These are phyloP conservation scores for Plebejus melissa DNA, from an alignment of 2,888 invertebrate species.

Conservation along the genomic window DNA sequence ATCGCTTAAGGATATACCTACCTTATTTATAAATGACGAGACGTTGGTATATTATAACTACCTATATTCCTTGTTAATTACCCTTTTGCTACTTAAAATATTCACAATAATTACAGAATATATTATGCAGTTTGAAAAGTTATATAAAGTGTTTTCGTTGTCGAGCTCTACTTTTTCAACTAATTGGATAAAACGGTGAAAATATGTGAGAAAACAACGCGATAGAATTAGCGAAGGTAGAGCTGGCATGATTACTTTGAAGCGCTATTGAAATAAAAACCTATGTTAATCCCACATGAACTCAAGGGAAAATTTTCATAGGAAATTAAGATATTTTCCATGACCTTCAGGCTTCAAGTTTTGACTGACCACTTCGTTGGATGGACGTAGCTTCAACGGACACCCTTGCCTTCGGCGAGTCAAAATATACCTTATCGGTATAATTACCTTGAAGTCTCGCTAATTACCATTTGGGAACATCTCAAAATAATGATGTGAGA, in stretches of 20 bases:
- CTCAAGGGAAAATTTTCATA: too few relatives aligned
- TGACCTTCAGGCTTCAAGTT: too few relatives aligned
- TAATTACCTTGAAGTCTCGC: too few relatives aligned
- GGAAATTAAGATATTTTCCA: too few relatives aligned
- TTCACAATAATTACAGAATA: background rate
- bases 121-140: background rate
- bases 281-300: too few relatives aligned
- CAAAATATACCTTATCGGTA: too few relatives aligned
- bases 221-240: background rate
- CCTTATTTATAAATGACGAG: background rate
- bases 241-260: background rate
- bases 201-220: background rate
- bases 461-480: too few relatives aligned
- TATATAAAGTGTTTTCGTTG: background rate
- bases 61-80: background rate
- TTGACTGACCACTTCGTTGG: too few relatives aligned
- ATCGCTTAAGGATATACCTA: background rate
- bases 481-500: too few relatives aligned
- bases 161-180: background rate
- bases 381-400: too few relatives aligned
- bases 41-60: background rate
- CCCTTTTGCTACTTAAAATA: background rate
- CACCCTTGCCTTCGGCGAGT: too few relatives aligned
- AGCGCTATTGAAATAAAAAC: background rate
- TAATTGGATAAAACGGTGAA: background rate